Evolutionary conservation across 1,140 invertebrate species (phyloP).

Genomic region (Holotrichia oblita): DNA sequence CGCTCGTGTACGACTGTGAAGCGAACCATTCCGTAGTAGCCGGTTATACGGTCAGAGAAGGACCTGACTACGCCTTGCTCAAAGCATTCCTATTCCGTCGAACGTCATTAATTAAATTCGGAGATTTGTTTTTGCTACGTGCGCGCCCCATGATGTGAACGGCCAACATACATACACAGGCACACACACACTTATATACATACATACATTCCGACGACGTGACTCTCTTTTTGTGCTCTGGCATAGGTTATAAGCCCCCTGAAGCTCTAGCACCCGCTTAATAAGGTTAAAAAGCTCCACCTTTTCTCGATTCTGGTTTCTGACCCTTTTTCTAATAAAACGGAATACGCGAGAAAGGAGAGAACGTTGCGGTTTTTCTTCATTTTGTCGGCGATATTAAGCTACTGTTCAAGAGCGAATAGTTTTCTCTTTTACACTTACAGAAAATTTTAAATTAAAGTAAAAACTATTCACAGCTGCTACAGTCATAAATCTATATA

Average conservation of each 20-base stretch:
- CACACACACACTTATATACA: background rate
- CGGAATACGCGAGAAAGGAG: constrained; percentile 22
- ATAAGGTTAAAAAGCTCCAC: constrained; percentile 57
- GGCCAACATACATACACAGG: background rate
- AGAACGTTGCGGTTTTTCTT: constrained; percentile 29
- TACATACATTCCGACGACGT: no score
- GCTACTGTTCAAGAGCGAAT: background rate
- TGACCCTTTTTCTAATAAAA: constrained; percentile 33
- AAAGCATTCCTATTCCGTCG: constrained; percentile 59
- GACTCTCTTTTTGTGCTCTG: constrained; percentile 58
- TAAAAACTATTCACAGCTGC: no score
- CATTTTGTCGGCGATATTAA: background rate
- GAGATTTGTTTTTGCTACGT: constrained; percentile 60
- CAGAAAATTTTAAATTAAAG: constrained; percentile 16
- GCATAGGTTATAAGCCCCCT: no score
- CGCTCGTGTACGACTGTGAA: constrained; percentile 5
- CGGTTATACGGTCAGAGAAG: constrained; percentile 35
- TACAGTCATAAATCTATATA: no score
- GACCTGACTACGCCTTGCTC: constrained; percentile 41
- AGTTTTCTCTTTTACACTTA: background rate
- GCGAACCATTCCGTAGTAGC: background rate
- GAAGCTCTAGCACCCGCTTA: constrained; percentile 47
- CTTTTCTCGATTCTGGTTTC: constrained; percentile 35
- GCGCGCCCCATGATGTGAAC: background rate
- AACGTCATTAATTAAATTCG: constrained; percentile 62